Evolutionary conservation across 1,140 invertebrate species (phyloP).

Genomic region (Bombus sibiricus): DNA sequence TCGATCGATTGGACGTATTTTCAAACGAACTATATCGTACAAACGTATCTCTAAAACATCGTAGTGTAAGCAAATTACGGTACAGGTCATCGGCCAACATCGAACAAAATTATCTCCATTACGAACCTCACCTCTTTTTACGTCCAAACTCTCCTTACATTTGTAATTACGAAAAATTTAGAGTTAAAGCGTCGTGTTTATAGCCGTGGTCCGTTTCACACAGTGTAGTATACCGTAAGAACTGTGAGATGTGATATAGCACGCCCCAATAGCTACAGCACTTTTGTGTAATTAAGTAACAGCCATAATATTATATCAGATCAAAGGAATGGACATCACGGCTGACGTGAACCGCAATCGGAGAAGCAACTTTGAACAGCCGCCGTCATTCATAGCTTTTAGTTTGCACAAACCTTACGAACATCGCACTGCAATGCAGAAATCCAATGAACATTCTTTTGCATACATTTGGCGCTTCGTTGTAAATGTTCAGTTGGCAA

Average conservation of each 20-base stretch:
- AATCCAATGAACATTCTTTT: conserved; percentile 19
- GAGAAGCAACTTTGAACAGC: neutral
- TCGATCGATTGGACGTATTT: neutral
- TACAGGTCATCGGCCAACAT: too few species aligned
- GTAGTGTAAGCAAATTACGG: too few species aligned
- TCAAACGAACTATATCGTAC: neutral
- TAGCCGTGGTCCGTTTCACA: neutral
- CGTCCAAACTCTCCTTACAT: too few species aligned
- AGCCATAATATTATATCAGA: neutral
- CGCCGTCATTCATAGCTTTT: neutral
- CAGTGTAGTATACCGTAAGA: neutral
- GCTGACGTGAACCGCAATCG: neutral
- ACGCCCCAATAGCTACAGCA: accelerated
- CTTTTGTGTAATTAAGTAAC: neutral
- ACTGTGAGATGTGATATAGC: too few species aligned
- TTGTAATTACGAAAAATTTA: neutral
- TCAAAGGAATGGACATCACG: neutral
- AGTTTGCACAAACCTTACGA: neutral
- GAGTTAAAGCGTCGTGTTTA: neutral
- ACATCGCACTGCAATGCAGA: neutral
- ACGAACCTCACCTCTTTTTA: too few species aligned
- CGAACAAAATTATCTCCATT: too few species aligned
- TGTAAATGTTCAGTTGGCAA: conserved; percentile 34
- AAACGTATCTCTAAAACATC: too few species aligned
- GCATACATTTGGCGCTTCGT: conserved; percentile 17